A percentile compares a stretch with the other conserved stretches of the same genome.
These are phyloP conservation scores for Xiphophorus birchmanni DNA, from an alignment of 2,797 vertebrate species.

Conservation along the genomic window DNA sequence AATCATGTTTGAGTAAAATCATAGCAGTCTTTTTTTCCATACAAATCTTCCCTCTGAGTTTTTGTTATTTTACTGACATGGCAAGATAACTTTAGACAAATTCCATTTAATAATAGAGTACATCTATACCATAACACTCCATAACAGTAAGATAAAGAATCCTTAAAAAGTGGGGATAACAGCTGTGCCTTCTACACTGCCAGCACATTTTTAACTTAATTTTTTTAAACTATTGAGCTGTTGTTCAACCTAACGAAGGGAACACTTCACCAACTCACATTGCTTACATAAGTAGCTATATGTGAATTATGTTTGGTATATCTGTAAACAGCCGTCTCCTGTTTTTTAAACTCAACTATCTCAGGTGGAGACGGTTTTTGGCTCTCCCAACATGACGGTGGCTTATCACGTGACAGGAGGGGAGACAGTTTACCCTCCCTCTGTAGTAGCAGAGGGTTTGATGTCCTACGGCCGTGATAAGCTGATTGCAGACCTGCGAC, in stretches of 20 bases:
- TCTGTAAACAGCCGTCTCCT: conserved; percentile 1
- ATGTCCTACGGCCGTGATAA: conserved; percentile 87
- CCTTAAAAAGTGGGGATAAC: background rate
- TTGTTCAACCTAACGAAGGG: background rate
- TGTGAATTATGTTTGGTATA: background rate
- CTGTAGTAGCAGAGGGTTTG: conserved; percentile 86
- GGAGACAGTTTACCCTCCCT: conserved; percentile 87
- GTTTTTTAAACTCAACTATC: conserved; percentile 9
- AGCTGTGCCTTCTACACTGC: background rate
- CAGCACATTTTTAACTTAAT: no score
- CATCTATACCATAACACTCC: no score
- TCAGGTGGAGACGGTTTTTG: conserved; percentile 84
- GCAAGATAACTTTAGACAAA: background rate
- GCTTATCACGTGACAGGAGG: conserved; percentile 90
- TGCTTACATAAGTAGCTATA: background rate
- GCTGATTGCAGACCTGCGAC: conserved; percentile 89
- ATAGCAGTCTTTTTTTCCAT: background rate
- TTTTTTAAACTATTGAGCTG: background rate
- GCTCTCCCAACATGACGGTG: conserved; percentile 89
- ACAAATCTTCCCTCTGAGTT: background rate
- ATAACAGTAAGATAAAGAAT: background rate
- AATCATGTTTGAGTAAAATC: background rate
- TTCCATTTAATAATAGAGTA: background rate
- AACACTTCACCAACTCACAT: background rate
- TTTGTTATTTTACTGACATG: background rate